Percentiles rank a stretch among this genome's conserved stretches.
Conservation (phyloP, 1,140 invertebrate species). For the Zeugodacus cucurbitae region DNA sequence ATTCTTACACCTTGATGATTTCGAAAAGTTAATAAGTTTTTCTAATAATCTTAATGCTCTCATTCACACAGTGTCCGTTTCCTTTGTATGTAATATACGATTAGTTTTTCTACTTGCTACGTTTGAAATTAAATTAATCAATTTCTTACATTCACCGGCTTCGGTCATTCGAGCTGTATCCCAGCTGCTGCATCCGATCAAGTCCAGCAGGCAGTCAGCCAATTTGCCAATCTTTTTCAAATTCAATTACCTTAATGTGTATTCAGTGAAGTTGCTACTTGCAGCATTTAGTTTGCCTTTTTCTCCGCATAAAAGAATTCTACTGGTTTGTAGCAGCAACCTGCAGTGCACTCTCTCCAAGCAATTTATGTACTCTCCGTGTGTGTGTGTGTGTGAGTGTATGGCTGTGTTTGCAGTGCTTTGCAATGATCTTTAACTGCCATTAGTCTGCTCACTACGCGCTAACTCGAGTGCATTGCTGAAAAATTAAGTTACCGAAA, state of each 20-base stretch:
- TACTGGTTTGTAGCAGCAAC: not conserved
- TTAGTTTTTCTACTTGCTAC: not conserved
- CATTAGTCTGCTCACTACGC: not conserved
- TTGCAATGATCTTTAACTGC: slow-evolving; percentile 17
- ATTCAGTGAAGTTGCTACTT: not conserved
- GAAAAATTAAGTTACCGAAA: slow-evolving; percentile 27
- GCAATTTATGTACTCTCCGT: not conserved
- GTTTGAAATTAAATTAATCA: not conserved
- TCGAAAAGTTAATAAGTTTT: not conserved
- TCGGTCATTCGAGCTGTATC: not conserved
- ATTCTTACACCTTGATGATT: not conserved
- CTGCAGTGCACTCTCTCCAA: not conserved
- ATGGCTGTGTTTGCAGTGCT: not conserved
- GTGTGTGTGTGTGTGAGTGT: not conserved
- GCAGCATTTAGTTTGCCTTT: not conserved
- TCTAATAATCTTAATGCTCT: not conserved
- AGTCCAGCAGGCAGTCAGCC: not conserved
- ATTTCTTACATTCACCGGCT: not conserved
- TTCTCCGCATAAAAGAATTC: not conserved
- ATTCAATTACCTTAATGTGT: not conserved
- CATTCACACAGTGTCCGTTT: not conserved
- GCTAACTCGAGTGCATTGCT: not conserved
- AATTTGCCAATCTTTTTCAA: slow-evolving; percentile 20
- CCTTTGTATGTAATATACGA: not conserved
- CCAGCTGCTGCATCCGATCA: not conserved